These are phyloP conservation scores for Saimiri boliviensis DNA, from an alignment of 2,113 vertebrate genomes.

Conservation along the genomic window DNA sequence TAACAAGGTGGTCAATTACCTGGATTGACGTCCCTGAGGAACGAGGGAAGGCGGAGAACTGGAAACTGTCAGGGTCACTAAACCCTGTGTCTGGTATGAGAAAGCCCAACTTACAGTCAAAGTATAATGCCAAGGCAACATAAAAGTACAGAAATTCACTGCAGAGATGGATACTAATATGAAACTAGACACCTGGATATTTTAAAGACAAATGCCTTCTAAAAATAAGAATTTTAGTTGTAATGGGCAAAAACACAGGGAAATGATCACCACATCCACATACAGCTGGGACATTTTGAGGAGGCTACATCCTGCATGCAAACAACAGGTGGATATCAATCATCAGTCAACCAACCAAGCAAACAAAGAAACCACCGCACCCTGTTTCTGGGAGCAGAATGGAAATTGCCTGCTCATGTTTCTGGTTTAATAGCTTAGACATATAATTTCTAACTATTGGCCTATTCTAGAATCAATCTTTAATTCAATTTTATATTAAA, in stretches of 20 bases:
- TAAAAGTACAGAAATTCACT: neutral
- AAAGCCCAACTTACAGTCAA: neutral
- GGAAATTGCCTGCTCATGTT: neutral
- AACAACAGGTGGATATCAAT: neutral
- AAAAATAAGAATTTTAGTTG: neutral
- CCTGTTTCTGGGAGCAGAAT: neutral
- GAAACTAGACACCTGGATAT: neutral
- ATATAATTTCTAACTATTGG: neutral
- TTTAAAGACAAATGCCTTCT: neutral
- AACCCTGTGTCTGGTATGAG: neutral
- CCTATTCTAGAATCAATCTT: neutral
- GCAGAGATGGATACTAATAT: neutral
- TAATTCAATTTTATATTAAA: neutral
- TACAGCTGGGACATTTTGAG: neutral
- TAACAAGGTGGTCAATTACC: neutral
- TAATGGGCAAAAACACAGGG: neutral
- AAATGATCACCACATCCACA: neutral
- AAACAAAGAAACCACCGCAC: too few species aligned
- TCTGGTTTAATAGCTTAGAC: neutral
- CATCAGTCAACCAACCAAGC: neutral
- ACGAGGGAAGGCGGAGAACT: neutral
- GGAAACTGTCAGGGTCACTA: neutral
- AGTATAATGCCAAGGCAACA: neutral
- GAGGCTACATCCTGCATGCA: too few species aligned
- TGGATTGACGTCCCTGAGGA: neutral